Evolutionary conservation across 1,140 invertebrate genomes (phyloP).

Genomic region (Drosophila neocordata): DNA sequence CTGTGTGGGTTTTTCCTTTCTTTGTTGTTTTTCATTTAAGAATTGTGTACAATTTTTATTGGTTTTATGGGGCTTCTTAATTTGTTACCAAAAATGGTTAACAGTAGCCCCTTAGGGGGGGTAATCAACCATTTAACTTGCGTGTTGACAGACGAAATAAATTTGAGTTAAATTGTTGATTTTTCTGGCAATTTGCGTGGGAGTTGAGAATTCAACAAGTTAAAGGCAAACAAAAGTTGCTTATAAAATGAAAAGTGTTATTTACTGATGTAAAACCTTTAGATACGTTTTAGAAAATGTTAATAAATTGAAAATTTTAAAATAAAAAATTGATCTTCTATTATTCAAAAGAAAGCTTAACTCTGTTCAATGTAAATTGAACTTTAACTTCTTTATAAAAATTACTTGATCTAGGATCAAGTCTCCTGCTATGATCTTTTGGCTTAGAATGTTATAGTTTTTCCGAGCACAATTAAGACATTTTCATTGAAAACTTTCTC

Average conservation of each 20-base stretch:
- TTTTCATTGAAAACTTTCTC: conserved; percentile 34
- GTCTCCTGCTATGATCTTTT: background rate
- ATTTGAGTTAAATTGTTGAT: conserved; percentile 9
- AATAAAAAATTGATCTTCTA: too few relatives aligned
- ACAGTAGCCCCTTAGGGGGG: background rate
- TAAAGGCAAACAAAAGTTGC: background rate
- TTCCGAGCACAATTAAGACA: conserved; percentile 33
- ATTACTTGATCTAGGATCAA: background rate
- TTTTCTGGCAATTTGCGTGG: conserved; percentile 22
- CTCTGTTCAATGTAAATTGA: too few relatives aligned
- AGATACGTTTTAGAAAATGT: too few relatives aligned
- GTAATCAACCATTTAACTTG: conserved; percentile 1
- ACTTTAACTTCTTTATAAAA: background rate
- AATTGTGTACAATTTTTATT: conserved; percentile 5
- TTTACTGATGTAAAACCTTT: too few relatives aligned
- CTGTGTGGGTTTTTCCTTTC: conserved; percentile 8
- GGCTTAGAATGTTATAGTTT: conserved; percentile 2
- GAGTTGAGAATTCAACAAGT: conserved; percentile 10
- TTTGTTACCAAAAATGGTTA: conserved; percentile 6
- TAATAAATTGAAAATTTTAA: too few relatives aligned
- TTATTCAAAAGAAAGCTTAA: too few relatives aligned
- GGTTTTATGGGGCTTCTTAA: conserved; percentile 8
- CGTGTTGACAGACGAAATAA: conserved; percentile 8
- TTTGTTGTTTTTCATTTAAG: background rate
- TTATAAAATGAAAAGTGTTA: background rate